Conservation (phyloP, 2,797 vertebrate genomes). For the Enteromius anoplus region DNA sequence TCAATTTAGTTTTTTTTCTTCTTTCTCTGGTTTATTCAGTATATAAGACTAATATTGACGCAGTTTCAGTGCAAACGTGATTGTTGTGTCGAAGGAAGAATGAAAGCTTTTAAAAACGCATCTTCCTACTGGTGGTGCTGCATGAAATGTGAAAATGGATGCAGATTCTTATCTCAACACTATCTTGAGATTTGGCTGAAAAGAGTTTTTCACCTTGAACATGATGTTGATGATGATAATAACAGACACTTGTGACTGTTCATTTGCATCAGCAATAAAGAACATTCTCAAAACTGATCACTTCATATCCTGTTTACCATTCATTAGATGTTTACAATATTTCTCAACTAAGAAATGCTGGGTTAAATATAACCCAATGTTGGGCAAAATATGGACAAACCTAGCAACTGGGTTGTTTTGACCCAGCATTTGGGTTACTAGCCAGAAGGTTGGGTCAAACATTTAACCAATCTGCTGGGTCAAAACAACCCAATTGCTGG, state of each 20-base stretch:
- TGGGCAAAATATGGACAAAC: too few relatives aligned
- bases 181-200: not conserved
- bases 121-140: not conserved
- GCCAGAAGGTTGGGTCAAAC: too few relatives aligned
- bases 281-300: not conserved
- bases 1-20: not conserved
- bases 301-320: not conserved
- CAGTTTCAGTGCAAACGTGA: not conserved
- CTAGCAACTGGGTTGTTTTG: too few relatives aligned
- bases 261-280: conserved; percentile 31
- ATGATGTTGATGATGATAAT: conserved; percentile 1
- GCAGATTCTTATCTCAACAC: conserved; percentile 2
- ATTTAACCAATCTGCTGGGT: too few relatives aligned
- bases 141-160: conserved; percentile 22
- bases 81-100: not conserved
- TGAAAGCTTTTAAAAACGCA: not conserved
- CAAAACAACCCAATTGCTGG: too few relatives aligned
- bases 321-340: not conserved
- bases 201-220: not conserved
- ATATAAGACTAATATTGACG: not conserved
- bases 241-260: conserved; percentile 19
- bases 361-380: too few relatives aligned
- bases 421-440: too few relatives aligned
- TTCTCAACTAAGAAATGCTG: not conserved
- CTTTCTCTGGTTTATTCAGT: not conserved